A percentile compares a stretch with the other conserved stretches of the same genome.
These are phyloP conservation scores for Lasioglossum baleicum DNA, from an alignment of 1,140 invertebrate species.

Conservation along the genomic window DNA sequence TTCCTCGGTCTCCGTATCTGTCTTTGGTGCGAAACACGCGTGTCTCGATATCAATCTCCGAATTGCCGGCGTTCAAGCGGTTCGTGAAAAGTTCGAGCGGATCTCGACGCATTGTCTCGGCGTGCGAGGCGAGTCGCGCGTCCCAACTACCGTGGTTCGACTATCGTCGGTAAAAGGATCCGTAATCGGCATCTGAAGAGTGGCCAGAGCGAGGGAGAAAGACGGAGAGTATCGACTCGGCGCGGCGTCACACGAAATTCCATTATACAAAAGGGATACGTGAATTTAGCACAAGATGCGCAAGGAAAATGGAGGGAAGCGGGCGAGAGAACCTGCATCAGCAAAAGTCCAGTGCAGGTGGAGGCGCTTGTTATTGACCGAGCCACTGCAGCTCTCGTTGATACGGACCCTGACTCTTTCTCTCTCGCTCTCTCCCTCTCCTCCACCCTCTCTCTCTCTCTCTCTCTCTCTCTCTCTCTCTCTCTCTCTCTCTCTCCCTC, in stretches of 20 bases:
- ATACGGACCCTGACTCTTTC: constrained; percentile 5
- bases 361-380: constrained; percentile 47
- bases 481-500: neutral
- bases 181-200: constrained; percentile 12
- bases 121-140: neutral
- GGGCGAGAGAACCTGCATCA: constrained; percentile 20
- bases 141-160: neutral
- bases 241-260: constrained; percentile 9
- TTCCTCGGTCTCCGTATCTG: no score
- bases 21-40: neutral
- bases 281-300: constrained; percentile 23
- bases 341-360: constrained; percentile 42
- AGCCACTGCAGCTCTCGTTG: constrained; percentile 42
- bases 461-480: no score
- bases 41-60: neutral
- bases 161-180: constrained; percentile 13
- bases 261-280: constrained; percentile 2
- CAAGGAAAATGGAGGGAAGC: constrained; percentile 11
- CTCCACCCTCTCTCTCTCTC: no score
- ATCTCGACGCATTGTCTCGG: neutral
- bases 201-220: neutral
- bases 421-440: no score
- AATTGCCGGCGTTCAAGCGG: neutral
- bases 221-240: neutral
- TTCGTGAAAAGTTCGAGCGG: neutral